Evolutionary conservation across 37 sponge, comb jelly and placozoan species (phyloP), one percentile per base, ranked within the genome.

Genomic region (Beroe forskalii): DNA sequence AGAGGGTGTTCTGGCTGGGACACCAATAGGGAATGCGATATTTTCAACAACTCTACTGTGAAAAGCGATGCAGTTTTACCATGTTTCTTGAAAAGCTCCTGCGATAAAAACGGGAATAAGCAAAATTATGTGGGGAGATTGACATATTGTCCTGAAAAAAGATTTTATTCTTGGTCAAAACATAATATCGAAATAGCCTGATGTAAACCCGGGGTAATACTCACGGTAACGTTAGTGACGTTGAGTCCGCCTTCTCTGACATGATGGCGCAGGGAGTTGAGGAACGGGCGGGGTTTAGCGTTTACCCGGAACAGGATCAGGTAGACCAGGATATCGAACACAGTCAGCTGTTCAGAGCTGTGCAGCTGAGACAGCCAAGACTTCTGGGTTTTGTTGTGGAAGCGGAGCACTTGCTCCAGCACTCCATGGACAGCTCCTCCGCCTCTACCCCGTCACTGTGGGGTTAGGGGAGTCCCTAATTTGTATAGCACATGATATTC

Each of bases 381-480:
- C 27, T 80, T 80, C 31, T 80, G 86, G 12, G 20, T 44, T 23
- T 80, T 41, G 55, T 44, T 44, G 44, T 80, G 86, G 86, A 80
- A 80, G 0, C 86, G 37, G 8, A 80, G 86, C 4, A 80, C 27
- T 44, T 80, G 86, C 30, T 80, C 86, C 86, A 80, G 27, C 86
- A 80, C 35, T 80, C 86, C 86, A 80, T 41, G 8, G 86, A 80
- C 1, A 80, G 31, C 28, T 42, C 86, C 55, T 80, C 72, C 39
- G 72, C 72, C 32, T 69, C 72, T 37, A 69, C 12, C 72, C 72
- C 72, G 12, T 69, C 72, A 0, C 72, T 69, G 72, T 2, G 60
- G 60, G 60, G 60, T 19, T 55, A 55, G 17, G 17, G 60, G n/a
- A n/a, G n/a, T n/a, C n/a, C n/a, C n/a, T n/a, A n/a, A n/a, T n/a